Percentiles rank a stretch among this genome's conserved stretches.
Conservation (phyloP, 2,113 vertebrate genomes). For the Promerops cafer region DNA sequence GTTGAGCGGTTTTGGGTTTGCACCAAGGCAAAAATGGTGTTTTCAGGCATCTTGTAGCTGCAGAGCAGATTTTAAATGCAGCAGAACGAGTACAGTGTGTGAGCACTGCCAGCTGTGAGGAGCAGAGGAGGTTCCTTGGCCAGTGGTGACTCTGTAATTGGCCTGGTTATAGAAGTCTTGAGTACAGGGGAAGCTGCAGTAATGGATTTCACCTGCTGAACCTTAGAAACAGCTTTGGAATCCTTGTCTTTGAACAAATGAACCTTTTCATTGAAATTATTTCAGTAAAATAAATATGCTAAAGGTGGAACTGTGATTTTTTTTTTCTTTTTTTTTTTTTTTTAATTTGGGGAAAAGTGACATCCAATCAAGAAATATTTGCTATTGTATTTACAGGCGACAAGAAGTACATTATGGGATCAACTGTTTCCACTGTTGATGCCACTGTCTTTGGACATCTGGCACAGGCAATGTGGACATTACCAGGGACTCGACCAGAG, state of each 20-base stretch:
- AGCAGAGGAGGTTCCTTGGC: neutral
- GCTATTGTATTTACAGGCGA: constrained; percentile 77
- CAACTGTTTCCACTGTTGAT: constrained; percentile 89
- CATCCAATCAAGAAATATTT: neutral
- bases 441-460: constrained; percentile 95
- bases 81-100: neutral
- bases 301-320: neutral
- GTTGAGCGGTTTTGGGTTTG: neutral
- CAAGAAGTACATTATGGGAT: constrained; percentile 97
- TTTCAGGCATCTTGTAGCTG: neutral
- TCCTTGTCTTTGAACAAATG: neutral
- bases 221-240: neutral
- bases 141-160: neutral
- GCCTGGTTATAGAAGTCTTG: neutral
- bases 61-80: neutral
- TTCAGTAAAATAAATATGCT: neutral
- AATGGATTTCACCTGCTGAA: neutral
- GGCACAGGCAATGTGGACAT: constrained; percentile 96
- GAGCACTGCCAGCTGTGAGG: neutral
- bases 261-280: neutral
- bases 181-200: neutral
- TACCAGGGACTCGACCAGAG: constrained; percentile 91
- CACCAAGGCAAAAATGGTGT: neutral
- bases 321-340: neutral
- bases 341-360: neutral